Evolutionary conservation across 37 sponge, comb jelly and placozoan species (phyloP).

Genomic region (Haliclona indistincta): DNA sequence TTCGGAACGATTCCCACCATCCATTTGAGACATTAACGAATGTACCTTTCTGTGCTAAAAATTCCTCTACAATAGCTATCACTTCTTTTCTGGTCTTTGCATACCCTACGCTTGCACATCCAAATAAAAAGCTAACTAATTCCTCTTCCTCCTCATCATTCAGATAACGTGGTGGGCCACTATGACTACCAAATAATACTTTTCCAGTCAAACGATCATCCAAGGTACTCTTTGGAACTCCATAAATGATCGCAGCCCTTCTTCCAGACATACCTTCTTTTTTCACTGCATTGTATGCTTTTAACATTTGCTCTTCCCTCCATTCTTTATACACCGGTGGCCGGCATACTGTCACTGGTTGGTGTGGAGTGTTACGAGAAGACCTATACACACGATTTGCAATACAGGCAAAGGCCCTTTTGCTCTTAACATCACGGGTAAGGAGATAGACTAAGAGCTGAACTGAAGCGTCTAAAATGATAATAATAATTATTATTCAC

Average conservation of each 20-base stretch:
- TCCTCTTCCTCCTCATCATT: neutral
- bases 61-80: neutral
- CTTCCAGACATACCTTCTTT: neutral
- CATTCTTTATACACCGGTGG: constrained; percentile 4
- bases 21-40: too few species aligned
- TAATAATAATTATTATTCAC: too few species aligned
- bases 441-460: too few species aligned
- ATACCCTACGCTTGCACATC: constrained; percentile 9
- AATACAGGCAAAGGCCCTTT: too few species aligned
- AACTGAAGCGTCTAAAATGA: too few species aligned
- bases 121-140: neutral
- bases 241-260: constrained; percentile 1
- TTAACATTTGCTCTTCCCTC: neutral
- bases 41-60: neutral
- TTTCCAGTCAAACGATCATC: constrained; percentile 8
- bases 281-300: neutral
- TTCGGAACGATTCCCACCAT: constrained; percentile 31
- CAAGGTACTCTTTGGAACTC: neutral
- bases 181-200: neutral
- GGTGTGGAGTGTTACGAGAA: too few species aligned
- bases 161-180: constrained; percentile 6
- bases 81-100: constrained; percentile 14
- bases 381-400: too few species aligned
- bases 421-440: too few species aligned
- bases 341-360: too few species aligned